Evolutionary conservation across 2,113 vertebrate species (phyloP).

Genomic region (human): DNA sequence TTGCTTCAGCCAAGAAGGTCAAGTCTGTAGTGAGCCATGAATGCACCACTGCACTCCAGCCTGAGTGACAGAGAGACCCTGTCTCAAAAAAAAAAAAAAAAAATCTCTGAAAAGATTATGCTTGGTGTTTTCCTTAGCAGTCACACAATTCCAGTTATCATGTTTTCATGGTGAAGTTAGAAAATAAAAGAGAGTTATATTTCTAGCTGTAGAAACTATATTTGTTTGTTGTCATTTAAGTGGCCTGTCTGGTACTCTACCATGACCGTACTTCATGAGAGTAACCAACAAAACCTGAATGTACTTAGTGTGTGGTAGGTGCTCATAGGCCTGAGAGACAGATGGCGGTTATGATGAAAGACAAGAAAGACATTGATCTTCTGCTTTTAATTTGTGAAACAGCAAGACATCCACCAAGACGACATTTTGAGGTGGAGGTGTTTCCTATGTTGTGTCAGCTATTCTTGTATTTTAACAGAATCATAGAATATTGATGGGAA

Average conservation of each 20-base stretch:
- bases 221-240: neutral
- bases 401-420: neutral
- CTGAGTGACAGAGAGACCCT: no score
- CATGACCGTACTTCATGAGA: rapidly evolving
- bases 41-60: no score
- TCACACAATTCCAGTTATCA: neutral
- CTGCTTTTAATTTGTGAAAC: neutral
- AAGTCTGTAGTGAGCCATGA: no score
- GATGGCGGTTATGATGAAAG: neutral
- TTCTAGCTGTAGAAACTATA: neutral
- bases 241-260: no score
- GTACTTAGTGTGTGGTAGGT: rapidly evolving
- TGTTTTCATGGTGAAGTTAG: neutral
- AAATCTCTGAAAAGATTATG: neutral
- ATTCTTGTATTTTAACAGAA: neutral
- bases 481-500: neutral
- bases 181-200: neutral
- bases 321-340: neutral
- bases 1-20: no score
- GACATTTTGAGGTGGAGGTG: neutral
- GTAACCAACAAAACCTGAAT: neutral
- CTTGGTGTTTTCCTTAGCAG: neutral
- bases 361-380: neutral
- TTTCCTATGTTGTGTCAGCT: neutral
- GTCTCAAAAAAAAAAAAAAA: neutral